These are phyloP conservation scores for Geothlypis trichas DNA, from an alignment of 2,113 vertebrate genomes.

Conservation along the genomic window DNA sequence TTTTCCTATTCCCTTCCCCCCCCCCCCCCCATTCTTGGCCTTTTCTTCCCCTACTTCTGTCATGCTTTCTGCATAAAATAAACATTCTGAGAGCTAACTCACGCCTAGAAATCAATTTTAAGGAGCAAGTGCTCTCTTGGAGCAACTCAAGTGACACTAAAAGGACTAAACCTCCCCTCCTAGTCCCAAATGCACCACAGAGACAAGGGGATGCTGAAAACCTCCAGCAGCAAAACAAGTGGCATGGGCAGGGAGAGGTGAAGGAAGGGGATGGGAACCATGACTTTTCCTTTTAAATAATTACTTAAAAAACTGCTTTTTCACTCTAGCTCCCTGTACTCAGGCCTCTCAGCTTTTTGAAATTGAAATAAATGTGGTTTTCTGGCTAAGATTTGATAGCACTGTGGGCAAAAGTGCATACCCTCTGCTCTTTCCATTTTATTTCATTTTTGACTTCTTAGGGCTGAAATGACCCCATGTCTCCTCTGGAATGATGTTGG, in stretches of 20 bases:
- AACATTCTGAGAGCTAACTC: conserved; percentile 8
- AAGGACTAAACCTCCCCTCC: not conserved
- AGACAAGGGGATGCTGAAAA: not conserved
- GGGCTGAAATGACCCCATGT: not conserved
- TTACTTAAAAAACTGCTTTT: not conserved
- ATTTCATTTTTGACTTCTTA: not conserved
- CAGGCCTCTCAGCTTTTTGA: not conserved
- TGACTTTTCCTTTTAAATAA: not conserved
- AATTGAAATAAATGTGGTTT: not conserved
- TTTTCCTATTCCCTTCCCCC: not conserved
- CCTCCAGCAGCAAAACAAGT: not conserved
- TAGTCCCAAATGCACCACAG: not conserved
- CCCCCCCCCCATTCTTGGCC: not conserved
- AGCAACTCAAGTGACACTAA: not conserved
- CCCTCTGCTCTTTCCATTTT: not conserved
- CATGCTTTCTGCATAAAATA: not conserved
- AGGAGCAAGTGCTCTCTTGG: not conserved
- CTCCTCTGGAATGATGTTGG: fast-evolving
- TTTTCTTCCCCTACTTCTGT: not conserved
- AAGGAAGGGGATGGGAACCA: not conserved
- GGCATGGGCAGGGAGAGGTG: fast-evolving
- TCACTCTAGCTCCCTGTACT: not conserved
- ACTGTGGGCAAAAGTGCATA: not conserved
- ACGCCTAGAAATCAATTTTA: conserved; percentile 23
- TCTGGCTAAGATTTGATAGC: not conserved